Evolutionary conservation across 2,113 vertebrate genomes (phyloP), one percentile per base, ranked within the genome.

Genomic region (Ophiodon elongatus): DNA sequence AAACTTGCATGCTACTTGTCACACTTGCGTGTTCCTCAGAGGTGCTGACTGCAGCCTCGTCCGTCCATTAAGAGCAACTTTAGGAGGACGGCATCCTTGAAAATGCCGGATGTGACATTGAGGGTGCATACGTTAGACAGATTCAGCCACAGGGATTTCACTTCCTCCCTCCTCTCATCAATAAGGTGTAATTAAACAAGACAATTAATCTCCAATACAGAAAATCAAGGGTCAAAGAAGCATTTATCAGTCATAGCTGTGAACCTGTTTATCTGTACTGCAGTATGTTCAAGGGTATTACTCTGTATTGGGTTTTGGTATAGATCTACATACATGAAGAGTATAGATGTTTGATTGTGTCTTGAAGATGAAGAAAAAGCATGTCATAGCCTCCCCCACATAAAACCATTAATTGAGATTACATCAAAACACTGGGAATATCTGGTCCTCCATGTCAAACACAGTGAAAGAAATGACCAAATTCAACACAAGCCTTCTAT

Each of bases 111-210:
- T 82, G 82, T 86, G 84, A 92, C 91, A 86, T 87, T 91, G 76
- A 87, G 79, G 73, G 35, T 7, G 27, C 37, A 77, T 35, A 29
- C 41, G 69, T 84, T 80, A 85, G 73, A 86, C 54, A 69, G 39
- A 62, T 56, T 83, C 60, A 75, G 77, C 88, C 89, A 82, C 50
- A 54, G 83, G 81, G 87, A 93, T 82, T 90, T 82, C n/a, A 84
- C 74, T 69, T 64, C 68, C 13, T 84, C 71, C 73, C 69, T 71
- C 52, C 69, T 81, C 50, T 88, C 85, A 91, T 93, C 83, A 86
- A 84, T 21, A 59, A 89, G 73, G 87, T 88, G 80, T 88, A 92
- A 94, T 92, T 91, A 92, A 94, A 90, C 73, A 90, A 90, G 85
- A 88, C 91, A 89, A 90, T 92, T 89, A 88, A 91, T 85, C 67